phyloP scores from a whole-genome alignment of 2,797 vertebrate genomes.

The Phoxinus dragarum region DNA sequence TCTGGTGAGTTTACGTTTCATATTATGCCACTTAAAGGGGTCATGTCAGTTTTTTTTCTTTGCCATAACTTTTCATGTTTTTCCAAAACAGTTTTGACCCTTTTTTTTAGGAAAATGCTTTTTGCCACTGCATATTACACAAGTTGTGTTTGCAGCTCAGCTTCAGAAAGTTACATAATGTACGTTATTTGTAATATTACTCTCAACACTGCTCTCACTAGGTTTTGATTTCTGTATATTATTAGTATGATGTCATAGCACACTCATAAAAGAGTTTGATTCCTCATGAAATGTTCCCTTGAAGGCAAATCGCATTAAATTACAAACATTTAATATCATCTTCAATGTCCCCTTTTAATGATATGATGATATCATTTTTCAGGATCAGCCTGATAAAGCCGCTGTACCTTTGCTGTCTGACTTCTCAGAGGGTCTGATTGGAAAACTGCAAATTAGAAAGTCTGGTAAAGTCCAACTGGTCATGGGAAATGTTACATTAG shows the following conservation, averaged over 20 bases:
- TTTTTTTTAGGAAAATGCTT: neutral
- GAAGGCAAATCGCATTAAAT: neutral
- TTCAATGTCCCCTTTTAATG: neutral
- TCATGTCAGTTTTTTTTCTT: neutral
- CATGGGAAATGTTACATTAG: conserved; percentile 76
- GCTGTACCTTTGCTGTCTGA: conserved; percentile 70
- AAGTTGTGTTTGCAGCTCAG: neutral
- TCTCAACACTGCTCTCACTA: no score
- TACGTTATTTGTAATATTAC: no score
- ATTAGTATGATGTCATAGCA: neutral
- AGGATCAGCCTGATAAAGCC: conserved; percentile 65
- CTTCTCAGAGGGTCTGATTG: conserved; percentile 77
- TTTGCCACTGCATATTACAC: neutral
- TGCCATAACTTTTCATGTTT: neutral
- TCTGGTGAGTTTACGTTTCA: conserved; percentile 63
- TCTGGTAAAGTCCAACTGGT: conserved; percentile 81
- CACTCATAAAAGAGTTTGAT: neutral
- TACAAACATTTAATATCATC: neutral
- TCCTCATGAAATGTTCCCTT: neutral
- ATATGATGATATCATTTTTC: neutral
- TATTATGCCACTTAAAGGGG: neutral
- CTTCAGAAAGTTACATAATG: neutral
- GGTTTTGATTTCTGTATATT: no score
- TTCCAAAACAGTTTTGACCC: neutral
- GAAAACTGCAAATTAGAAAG: conserved; percentile 80